Evolutionary conservation across 1,140 invertebrate genomes (phyloP), one percentile per base, ranked within the genome.

Genomic region (Calephelis virginiensis): DNA sequence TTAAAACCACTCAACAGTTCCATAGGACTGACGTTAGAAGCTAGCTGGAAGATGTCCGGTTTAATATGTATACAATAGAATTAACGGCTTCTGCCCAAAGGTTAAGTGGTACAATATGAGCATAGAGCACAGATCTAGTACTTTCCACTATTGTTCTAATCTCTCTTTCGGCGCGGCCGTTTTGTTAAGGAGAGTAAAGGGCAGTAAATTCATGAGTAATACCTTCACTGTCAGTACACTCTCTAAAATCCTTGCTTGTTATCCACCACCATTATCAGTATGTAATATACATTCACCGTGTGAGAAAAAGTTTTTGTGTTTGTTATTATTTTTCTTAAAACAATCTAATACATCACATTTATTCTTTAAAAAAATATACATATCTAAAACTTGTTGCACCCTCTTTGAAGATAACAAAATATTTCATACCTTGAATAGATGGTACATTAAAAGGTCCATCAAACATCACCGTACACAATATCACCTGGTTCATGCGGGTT

Each of bases 81-180:
- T 65, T 67, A 2, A 73, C 62, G n/a, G 75, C 69, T 70, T 73
- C 75, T 82, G 64, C 68, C 70, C 59, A 69, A 9, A 77, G 5
- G 1, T 43, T 38, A 0, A 70, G 37, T 47, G 71, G 64, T 5
- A 89, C 50, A 43, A 75, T 64, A 28, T 64, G 53, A 1, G 72
- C 73, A 65, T 71, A 73, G 5, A 80, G 13, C 70, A 82, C 76
- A 8, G 74, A 78, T 7, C 73, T 60, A 28, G 75, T 70, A 71
- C 69, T 79, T 67, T 81, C 78, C 14, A 79, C 61, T n/a, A 85
- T 72, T 0, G 85, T 84, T 6, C 77, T 56, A 38, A 83, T 86
- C 53, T 83, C 78, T 63, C 86, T 71, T 69, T 92, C 91, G 8
- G 83, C 78, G 0, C 77, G 66, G 0, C 91, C 89, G 72, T 92